Percentiles rank a stretch among this genome's conserved stretches.
Conservation (phyloP, 2,888 invertebrate species). For the Gonocerus acuteangulatus region DNA sequence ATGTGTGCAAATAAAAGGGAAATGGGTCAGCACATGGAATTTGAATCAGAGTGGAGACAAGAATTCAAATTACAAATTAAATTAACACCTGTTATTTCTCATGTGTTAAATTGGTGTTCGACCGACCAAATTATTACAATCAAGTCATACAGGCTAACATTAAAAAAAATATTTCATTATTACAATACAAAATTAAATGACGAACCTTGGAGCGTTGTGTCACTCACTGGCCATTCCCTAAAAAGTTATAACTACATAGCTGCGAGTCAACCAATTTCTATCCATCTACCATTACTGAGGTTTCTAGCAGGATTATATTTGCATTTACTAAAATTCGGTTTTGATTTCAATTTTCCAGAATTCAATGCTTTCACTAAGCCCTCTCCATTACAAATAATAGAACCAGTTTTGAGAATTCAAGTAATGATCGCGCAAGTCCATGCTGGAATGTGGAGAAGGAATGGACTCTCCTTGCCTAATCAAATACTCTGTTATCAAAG, state of each 20-base stretch:
- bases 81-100: conserved; percentile 77
- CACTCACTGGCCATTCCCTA: conserved; percentile 66
- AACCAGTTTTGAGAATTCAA: conserved; percentile 76
- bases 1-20: conserved; percentile 61
- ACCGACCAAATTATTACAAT: conserved; percentile 69
- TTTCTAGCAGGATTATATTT: conserved; percentile 84
- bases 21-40: conserved; percentile 94
- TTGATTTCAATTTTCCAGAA: conserved; percentile 70
- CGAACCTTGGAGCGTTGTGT: conserved; percentile 44
- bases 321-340: conserved; percentile 63
- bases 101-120: conserved; percentile 82
- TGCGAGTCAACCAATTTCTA: conserved; percentile 74
- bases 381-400: conserved; percentile 72
- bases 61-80: conserved; percentile 95
- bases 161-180: conserved; percentile 55
- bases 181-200: conserved; percentile 20
- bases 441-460: conserved; percentile 96
- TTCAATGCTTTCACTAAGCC: conserved; percentile 55
- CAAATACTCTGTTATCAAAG: conserved; percentile 94
- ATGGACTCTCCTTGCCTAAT: conserved; percentile 92
- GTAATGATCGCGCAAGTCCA: conserved; percentile 83
- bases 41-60: conserved; percentile 98
- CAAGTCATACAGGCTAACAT: conserved; percentile 67
- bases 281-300: conserved; percentile 87
- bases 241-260: conserved; percentile 86